Percentiles rank a stretch among this genome's conserved stretches.
Conservation (phyloP, 2,888 invertebrate genomes). For the Agrochola lychnidis region DNA sequence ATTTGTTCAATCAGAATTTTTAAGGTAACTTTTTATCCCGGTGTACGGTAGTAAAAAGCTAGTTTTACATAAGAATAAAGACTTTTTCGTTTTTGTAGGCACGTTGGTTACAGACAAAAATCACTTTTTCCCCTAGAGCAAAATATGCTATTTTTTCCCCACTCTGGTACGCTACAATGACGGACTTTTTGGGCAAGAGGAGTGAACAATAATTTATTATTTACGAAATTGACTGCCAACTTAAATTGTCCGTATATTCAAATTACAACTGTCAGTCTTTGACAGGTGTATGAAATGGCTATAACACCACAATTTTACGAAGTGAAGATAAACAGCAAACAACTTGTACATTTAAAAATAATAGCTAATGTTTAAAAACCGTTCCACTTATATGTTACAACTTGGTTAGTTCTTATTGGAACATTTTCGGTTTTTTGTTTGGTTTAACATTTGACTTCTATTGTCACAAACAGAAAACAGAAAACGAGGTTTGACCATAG, state of each 20-base stretch:
- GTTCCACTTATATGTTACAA: not conserved
- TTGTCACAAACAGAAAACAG: not conserved
- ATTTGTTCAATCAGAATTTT: too few species aligned
- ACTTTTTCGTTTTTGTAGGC: too few species aligned
- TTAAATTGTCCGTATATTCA: not conserved
- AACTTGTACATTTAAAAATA: not conserved
- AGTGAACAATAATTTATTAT: too few species aligned
- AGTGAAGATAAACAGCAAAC: not conserved
- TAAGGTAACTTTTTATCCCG: too few species aligned
- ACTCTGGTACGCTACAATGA: too few species aligned
- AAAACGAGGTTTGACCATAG: not conserved
- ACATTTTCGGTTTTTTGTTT: slow-evolving; percentile 4
- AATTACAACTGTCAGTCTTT: not conserved
- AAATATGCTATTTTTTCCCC: too few species aligned
- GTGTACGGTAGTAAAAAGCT: too few species aligned
- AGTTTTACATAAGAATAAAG: too few species aligned
- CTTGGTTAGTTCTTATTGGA: not conserved
- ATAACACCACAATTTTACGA: not conserved
- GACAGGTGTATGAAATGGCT: not conserved
- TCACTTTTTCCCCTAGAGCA: too few species aligned
- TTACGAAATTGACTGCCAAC: not conserved
- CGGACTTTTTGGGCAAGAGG: too few species aligned
- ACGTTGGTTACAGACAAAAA: too few species aligned
- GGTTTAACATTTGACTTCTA: not conserved
- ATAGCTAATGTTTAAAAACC: not conserved